Evolutionary conservation across 2,888 invertebrate species (phyloP), one percentile per base, ranked within the genome.

Genomic region (Micoletzkya japonica): DNA sequence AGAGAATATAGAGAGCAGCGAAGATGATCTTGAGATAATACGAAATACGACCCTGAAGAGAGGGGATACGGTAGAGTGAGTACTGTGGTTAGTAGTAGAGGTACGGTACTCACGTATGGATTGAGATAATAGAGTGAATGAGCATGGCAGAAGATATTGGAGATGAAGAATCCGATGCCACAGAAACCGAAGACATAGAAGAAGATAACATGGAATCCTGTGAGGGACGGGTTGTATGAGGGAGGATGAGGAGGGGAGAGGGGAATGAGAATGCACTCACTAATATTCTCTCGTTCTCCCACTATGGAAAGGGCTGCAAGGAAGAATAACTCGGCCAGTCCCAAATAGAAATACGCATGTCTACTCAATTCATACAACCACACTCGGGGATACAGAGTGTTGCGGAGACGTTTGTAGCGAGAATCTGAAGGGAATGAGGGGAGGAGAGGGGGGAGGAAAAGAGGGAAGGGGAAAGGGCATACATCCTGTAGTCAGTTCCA

Each of bases 161-260:
- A 70, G 24, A 83, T 71, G 78, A 85, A 84, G 72, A 84, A 84
- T 49, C 80, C 80, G 59, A 82, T 78, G 50, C 81, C 85, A 69
- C 81, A 85, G 49, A 77, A 74, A 50, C 84, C 84, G 72, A 85
- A 85, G 20, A 79, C 76, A 72, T 84, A 84, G 78, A 84, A 84
- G 77, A 82, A 84, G 56, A 85, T 81, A 28, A 84, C 84, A 61
- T 84, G 84, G 34, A 79, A 72, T 54, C 76, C 84, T 84, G 73
- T 58, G 81, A 72, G 30, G 30, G 20, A 50, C 1, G 28, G n/a
- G 0, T n/a, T 57, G n/a, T 1, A 59, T 59, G 28, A 6, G 2
- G 0, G 20, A 14, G 7, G 4, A 20, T 56, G 7, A 7, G 4
- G 7, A 37, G 30, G 6, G n/a, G 4, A 66, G 1, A 30, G 26